A percentile compares a stretch with the other conserved stretches of the same genome.
These are phyloP conservation scores for Cirrhinus molitorella DNA, from an alignment of 2,797 vertebrate genomes.

Conservation along the genomic window DNA sequence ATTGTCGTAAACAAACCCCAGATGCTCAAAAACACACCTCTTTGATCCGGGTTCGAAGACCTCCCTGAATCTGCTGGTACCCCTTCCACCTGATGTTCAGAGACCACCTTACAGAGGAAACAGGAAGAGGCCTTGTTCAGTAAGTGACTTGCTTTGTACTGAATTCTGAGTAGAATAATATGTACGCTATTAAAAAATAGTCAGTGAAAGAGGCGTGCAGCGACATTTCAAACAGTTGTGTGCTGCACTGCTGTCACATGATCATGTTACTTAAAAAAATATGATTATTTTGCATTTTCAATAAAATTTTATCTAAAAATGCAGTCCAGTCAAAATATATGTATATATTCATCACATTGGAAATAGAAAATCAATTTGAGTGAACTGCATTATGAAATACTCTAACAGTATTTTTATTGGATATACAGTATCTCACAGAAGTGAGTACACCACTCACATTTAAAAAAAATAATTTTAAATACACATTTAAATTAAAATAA, in stretches of 20 bases:
- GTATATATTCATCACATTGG: too few relatives aligned
- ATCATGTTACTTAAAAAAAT: background rate
- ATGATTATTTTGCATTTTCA: background rate
- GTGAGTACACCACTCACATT: too few relatives aligned
- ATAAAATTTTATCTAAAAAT: background rate
- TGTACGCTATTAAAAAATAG: background rate
- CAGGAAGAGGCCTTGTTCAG: background rate
- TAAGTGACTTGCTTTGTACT: background rate
- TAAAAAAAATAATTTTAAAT: too few relatives aligned
- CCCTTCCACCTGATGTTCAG: conserved; percentile 37
- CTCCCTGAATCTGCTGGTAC: conserved; percentile 48
- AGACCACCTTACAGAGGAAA: conserved; percentile 12
- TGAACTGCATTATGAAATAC: too few relatives aligned
- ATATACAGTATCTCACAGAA: too few relatives aligned
- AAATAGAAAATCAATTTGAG: too few relatives aligned
- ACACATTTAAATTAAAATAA: too few relatives aligned
- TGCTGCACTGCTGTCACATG: background rate
- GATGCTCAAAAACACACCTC: conserved; percentile 74
- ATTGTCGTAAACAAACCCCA: conserved; percentile 82
- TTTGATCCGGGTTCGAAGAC: conserved; percentile 62
- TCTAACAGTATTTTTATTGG: too few relatives aligned
- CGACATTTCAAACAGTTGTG: background rate
- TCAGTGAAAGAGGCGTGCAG: background rate
- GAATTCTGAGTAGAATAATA: background rate
- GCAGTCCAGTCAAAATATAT: background rate